Conservation (phyloP, 2,888 invertebrate species). For the Catonia carolina region DNA sequence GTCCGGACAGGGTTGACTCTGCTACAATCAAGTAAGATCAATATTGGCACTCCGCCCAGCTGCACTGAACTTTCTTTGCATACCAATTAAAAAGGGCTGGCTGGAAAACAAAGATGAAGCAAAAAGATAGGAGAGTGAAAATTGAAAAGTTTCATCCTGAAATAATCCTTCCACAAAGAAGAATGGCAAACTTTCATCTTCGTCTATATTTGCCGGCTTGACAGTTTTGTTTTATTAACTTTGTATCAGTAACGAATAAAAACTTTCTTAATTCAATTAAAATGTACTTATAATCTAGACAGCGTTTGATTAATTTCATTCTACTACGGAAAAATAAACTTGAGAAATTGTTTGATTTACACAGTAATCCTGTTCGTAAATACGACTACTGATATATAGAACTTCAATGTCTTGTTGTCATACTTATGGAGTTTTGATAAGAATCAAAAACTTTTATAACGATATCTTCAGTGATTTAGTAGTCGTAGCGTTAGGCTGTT, state of each 20-base stretch:
- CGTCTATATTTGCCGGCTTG: background rate
- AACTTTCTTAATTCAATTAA: slow-evolving; percentile 4
- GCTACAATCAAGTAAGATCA: slow-evolving; percentile 9
- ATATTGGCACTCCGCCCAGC: slow-evolving; percentile 16
- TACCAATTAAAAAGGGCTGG: slow-evolving; percentile 31
- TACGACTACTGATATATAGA: too few species aligned
- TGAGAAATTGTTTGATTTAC: too few species aligned
- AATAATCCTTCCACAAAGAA: slow-evolving; percentile 9
- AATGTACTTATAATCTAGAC: too few species aligned
- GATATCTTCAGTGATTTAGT: too few species aligned
- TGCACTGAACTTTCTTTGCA: slow-evolving; percentile 29
- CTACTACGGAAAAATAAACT: too few species aligned
- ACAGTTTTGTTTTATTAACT: slow-evolving; percentile 12
- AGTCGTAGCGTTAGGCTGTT: too few species aligned
- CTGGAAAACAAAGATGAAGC: background rate
- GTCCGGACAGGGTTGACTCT: slow-evolving; percentile 3
- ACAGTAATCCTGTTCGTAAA: too few species aligned
- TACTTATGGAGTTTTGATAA: too few species aligned
- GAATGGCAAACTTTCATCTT: slow-evolving; percentile 4
- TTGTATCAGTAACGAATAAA: slow-evolving; percentile 1
- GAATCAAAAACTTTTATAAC: too few species aligned
- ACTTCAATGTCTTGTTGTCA: too few species aligned
- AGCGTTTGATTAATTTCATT: too few species aligned
- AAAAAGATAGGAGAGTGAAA: slow-evolving; percentile 1
- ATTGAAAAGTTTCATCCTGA: slow-evolving; percentile 12